Percentiles rank a stretch among this genome's conserved stretches.
Conservation (phyloP, 2,113 vertebrate genomes). For the Gambusia holbrooki region DNA sequence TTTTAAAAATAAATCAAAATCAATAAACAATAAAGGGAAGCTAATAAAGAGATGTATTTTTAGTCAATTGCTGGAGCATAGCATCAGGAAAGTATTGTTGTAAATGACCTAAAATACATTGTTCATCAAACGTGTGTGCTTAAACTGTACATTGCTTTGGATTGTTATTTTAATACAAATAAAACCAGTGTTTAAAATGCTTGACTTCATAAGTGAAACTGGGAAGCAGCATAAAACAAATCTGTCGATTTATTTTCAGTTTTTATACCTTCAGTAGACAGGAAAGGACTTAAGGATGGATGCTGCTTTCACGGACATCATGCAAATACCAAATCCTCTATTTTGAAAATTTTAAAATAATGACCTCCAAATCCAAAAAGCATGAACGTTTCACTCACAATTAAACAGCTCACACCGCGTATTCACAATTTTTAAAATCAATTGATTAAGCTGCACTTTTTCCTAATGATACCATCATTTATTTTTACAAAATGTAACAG, state of each 20-base stretch:
- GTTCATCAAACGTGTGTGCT: slow-evolving; percentile 42
- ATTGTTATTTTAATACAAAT: slow-evolving; percentile 56
- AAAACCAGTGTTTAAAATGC: slow-evolving; percentile 20
- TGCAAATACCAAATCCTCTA: slow-evolving; percentile 13
- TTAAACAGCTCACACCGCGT: neutral
- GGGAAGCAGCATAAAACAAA: slow-evolving; percentile 25
- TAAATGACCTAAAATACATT: slow-evolving; percentile 34
- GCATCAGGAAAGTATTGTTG: slow-evolving; percentile 28
- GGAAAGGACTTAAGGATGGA: slow-evolving; percentile 5
- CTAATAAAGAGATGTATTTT: slow-evolving; percentile 8
- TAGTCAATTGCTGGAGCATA: slow-evolving; percentile 22
- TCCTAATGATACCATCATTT: neutral
- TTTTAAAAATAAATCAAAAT: slow-evolving; percentile 4
- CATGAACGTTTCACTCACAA: neutral
- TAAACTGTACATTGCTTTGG: slow-evolving; percentile 69
- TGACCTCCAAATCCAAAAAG: neutral
- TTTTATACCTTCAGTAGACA: neutral
- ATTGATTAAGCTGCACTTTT: neutral
- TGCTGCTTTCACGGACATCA: slow-evolving; percentile 50
- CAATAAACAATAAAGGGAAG: neutral
- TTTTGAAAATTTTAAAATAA: neutral
- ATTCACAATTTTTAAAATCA: neutral
- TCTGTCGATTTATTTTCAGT: neutral
- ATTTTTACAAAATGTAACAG: neutral
- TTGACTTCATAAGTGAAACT: neutral